Conservation (phyloP, 2,888 invertebrate genomes). For the Scaptomyza cyrtandrae region DNA sequence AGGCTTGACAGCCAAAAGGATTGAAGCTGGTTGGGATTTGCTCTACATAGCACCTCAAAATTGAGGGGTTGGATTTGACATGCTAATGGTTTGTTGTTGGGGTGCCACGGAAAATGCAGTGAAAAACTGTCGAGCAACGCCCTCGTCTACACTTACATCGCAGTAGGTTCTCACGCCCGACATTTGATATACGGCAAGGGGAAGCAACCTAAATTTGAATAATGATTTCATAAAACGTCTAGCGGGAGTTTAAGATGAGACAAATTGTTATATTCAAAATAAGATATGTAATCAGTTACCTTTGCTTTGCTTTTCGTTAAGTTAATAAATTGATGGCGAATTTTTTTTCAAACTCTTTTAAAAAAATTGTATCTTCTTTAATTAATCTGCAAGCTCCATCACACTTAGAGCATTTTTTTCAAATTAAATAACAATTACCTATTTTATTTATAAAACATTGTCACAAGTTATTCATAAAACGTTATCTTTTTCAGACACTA, state of each 20-base stretch:
- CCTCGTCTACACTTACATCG: slow-evolving; percentile 34
- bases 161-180: slow-evolving; percentile 65
- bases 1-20: slow-evolving; percentile 72
- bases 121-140: slow-evolving; percentile 53
- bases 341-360: background rate
- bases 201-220: slow-evolving; percentile 35
- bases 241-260: slow-evolving; percentile 38
- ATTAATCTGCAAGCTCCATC: no score
- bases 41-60: slow-evolving; percentile 40
- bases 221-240: slow-evolving; percentile 49
- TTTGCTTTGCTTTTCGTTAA: no score
- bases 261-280: slow-evolving; percentile 64
- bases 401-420: no score
- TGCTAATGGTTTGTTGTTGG: slow-evolving; percentile 62
- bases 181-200: slow-evolving; percentile 38
- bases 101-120: slow-evolving; percentile 51
- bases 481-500: background rate
- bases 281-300: slow-evolving; percentile 13
- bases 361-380: no score
- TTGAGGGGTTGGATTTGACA: slow-evolving; percentile 44
- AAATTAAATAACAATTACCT: no score
- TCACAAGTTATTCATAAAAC: background rate
- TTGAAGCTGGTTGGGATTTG: slow-evolving; percentile 62
- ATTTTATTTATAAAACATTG: no score
- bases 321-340: background rate